phyloP scores from a whole-genome alignment of 2,888 invertebrate genomes.

The Leucoptera coffeella region DNA sequence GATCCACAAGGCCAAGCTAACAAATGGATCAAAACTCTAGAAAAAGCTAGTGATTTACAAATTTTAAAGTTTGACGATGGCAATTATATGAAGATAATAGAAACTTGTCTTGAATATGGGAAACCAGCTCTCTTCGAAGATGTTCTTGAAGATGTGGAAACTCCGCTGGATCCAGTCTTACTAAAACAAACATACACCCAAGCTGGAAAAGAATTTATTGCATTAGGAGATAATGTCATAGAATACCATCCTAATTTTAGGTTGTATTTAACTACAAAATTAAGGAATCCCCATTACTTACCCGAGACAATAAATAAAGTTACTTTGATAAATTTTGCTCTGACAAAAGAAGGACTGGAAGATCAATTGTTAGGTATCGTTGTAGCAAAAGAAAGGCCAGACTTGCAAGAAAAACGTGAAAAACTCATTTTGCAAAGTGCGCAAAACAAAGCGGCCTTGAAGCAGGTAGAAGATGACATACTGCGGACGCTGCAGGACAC shows the following conservation, averaged over 20 bases:
- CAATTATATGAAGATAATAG: slow-evolving; percentile 70
- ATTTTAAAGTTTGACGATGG: slow-evolving; percentile 69
- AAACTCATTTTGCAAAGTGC: slow-evolving; percentile 73
- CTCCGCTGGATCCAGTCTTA: slow-evolving; percentile 71
- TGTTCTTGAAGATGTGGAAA: slow-evolving; percentile 70
- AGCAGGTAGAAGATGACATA: slow-evolving; percentile 85
- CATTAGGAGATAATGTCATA: slow-evolving; percentile 71
- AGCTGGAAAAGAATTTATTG: slow-evolving; percentile 68
- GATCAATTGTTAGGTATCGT: slow-evolving; percentile 81
- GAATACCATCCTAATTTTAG: slow-evolving; percentile 71
- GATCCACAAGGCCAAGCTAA: slow-evolving; percentile 84
- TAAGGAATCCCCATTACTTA: slow-evolving; percentile 79
- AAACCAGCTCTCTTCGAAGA: slow-evolving; percentile 74
- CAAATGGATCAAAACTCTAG: slow-evolving; percentile 81
- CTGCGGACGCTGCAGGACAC: slow-evolving; percentile 74
- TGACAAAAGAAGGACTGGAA: slow-evolving; percentile 75
- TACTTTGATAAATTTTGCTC: slow-evolving; percentile 75
- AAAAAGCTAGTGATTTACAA: slow-evolving; percentile 63
- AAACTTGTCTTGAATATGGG: slow-evolving; percentile 69
- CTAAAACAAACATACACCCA: slow-evolving; percentile 69
- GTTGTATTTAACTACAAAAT: slow-evolving; percentile 75
- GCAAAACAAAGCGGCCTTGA: slow-evolving; percentile 71
- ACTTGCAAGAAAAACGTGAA: slow-evolving; percentile 75
- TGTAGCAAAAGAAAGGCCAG: slow-evolving; percentile 78
- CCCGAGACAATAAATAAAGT: slow-evolving; percentile 82